Evolutionary conservation across 1,140 invertebrate species (phyloP).

Genomic region (Chionoecetes opilio): DNA sequence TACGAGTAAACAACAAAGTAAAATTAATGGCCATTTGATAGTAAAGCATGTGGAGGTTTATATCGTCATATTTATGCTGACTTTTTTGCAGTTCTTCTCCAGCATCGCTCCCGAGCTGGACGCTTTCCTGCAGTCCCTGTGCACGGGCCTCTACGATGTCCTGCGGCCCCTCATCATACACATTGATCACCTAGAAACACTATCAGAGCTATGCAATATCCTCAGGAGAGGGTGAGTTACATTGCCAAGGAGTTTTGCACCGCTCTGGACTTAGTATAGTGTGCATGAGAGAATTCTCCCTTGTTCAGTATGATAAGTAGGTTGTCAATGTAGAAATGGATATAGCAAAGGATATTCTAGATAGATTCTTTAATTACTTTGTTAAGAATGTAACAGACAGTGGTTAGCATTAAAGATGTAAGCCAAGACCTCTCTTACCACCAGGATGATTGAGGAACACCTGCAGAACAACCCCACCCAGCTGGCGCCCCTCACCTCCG

Average conservation of each 20-base stretch:
- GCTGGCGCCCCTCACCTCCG: slow-evolving; percentile 92
- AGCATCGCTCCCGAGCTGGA: slow-evolving; percentile 74
- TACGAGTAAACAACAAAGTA: too few species aligned
- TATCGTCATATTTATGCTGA: too few species aligned
- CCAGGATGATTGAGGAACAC: slow-evolving; percentile 98
- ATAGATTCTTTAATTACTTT: too few species aligned
- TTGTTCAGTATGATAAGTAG: too few species aligned
- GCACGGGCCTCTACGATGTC: slow-evolving; percentile 95
- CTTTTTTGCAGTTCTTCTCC: slow-evolving; percentile 76
- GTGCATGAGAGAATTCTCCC: too few species aligned
- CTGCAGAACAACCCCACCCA: slow-evolving; percentile 92
- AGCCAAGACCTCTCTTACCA: slow-evolving; percentile 80
- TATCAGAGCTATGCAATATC: slow-evolving; percentile 98
- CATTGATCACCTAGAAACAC: slow-evolving; percentile 98
- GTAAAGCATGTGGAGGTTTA: too few species aligned
- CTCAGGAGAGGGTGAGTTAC: slow-evolving; percentile 85
- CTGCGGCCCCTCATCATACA: slow-evolving; percentile 98
- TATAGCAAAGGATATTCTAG: too few species aligned
- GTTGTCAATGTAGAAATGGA: too few species aligned
- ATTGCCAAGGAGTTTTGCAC: slow-evolving; percentile 42
- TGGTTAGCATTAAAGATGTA: too few species aligned
- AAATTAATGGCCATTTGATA: too few species aligned
- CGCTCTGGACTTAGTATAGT: too few species aligned
- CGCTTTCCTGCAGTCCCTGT: slow-evolving; percentile 91
- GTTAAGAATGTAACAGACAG: too few species aligned